Conservation (phyloP, 2,113 vertebrate species). For the Saguinus midas region DNA sequence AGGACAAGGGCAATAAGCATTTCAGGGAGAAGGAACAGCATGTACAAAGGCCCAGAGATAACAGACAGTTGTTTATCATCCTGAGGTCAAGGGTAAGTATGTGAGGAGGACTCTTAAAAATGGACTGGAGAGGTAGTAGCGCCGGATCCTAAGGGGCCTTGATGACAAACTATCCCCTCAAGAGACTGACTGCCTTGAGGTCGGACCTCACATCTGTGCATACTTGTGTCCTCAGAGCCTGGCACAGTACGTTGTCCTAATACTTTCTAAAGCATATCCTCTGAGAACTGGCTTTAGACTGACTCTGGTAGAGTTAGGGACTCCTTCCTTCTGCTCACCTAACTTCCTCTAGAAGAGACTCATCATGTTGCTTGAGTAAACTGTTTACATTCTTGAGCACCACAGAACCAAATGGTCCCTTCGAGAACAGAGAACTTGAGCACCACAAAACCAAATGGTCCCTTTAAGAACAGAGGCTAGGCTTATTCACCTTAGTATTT, state of each 20-base stretch:
- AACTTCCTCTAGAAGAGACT: conserved; percentile 3
- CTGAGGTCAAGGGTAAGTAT: not conserved
- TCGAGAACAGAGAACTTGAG: not conserved
- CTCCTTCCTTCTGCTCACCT: not conserved
- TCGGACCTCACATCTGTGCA: not conserved
- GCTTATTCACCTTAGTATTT: not conserved
- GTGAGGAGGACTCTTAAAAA: not conserved
- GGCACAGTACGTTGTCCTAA: too few species aligned
- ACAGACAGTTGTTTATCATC: not conserved
- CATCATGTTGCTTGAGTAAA: not conserved
- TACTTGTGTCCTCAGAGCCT: not conserved
- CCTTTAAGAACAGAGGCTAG: not conserved
- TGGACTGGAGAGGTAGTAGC: not conserved
- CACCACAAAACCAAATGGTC: not conserved
- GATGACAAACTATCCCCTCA: not conserved
- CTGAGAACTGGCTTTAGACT: not conserved
- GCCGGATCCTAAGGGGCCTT: not conserved
- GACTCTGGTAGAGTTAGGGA: too few species aligned
- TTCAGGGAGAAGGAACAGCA: not conserved
- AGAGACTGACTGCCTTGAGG: not conserved
- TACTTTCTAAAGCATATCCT: not conserved
- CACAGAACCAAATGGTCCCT: not conserved
- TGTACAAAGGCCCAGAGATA: not conserved
- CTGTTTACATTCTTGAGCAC: not conserved
- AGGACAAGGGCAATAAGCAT: not conserved